Evolutionary conservation across 2,888 invertebrate genomes (phyloP).

Genomic region (Polyommatus iphigenia): DNA sequence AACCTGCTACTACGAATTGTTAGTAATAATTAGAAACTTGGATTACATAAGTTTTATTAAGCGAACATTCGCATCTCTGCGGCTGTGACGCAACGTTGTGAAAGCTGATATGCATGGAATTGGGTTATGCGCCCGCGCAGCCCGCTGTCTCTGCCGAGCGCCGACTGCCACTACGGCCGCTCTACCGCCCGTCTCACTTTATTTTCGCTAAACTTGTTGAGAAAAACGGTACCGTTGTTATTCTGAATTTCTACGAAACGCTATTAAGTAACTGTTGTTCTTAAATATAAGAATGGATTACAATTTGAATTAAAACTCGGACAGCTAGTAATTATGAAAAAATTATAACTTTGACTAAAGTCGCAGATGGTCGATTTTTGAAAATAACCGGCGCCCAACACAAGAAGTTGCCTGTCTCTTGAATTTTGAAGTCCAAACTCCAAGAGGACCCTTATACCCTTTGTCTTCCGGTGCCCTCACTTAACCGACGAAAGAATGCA

Average conservation of each 20-base stretch:
- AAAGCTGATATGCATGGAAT: slow-evolving; percentile 71
- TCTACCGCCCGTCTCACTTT: slow-evolving; percentile 30
- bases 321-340: too few species aligned
- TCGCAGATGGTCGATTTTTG: too few species aligned
- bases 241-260: neutral
- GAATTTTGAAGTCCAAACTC: too few species aligned
- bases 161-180: slow-evolving; percentile 1
- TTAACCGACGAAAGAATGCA: too few species aligned
- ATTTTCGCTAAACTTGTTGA: slow-evolving; percentile 42
- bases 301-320: neutral
- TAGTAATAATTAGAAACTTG: slow-evolving; percentile 35
- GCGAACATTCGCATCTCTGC: slow-evolving; percentile 38
- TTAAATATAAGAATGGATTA: neutral
- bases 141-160: slow-evolving; percentile 46
- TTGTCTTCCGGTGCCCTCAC: too few species aligned
- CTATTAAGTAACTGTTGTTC: neutral
- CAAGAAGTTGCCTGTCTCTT: too few species aligned
- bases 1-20: neutral
- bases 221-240: slow-evolving; percentile 1
- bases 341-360: too few species aligned
- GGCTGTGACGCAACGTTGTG: slow-evolving; percentile 66
- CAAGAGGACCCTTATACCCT: too few species aligned
- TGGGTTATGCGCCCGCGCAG: slow-evolving; percentile 57
- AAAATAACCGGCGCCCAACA: too few species aligned
- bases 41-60: slow-evolving; percentile 39